A percentile compares a stretch with the other conserved stretches of the same genome.
Evolutionary conservation across 2,888 invertebrate species (phyloP).

Genomic region (Baronia brevicornis): DNA sequence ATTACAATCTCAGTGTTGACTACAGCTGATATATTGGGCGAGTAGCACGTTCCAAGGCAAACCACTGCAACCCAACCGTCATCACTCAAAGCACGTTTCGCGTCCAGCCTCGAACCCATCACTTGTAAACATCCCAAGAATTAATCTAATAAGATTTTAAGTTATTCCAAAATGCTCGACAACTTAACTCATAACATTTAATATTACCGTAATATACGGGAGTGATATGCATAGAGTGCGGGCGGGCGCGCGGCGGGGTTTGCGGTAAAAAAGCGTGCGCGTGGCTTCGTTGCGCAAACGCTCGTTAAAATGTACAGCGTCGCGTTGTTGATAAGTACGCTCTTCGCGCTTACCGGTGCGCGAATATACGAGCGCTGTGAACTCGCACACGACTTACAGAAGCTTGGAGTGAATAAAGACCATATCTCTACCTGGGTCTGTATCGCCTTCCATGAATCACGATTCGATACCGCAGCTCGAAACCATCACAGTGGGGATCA

Average conservation of each 20-base stretch:
- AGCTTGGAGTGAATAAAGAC: constrained; percentile 70
- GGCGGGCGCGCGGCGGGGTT: constrained; percentile 36
- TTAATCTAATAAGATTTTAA: constrained; percentile 20
- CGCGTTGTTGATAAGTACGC: constrained; percentile 50
- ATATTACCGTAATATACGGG: constrained; percentile 51
- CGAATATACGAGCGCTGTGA: constrained; percentile 81
- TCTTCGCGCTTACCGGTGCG: constrained; percentile 41
- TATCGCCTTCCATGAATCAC: constrained; percentile 82
- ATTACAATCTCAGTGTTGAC: too few species aligned
- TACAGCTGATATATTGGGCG: constrained; percentile 2
- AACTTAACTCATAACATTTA: constrained; percentile 33
- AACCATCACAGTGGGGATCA: constrained; percentile 80
- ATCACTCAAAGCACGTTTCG: constrained; percentile 13
- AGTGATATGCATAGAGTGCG: constrained; percentile 37
- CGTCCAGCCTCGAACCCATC: constrained; percentile 18
- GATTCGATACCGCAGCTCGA: constrained; percentile 79
- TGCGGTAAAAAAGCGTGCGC: constrained; percentile 52
- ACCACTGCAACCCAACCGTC: constrained; percentile 10
- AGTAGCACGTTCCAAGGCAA: constrained; percentile 13
- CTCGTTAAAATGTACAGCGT: constrained; percentile 49
- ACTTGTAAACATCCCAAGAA: constrained; percentile 18
- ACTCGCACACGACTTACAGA: constrained; percentile 78
- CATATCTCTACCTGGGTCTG: constrained; percentile 80
- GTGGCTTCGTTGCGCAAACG: constrained; percentile 36
- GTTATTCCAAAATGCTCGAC: constrained; percentile 37